Evolutionary conservation across 2,888 invertebrate genomes (phyloP), one percentile per base, ranked within the genome.

Genomic region (Diaperis boleti): DNA sequence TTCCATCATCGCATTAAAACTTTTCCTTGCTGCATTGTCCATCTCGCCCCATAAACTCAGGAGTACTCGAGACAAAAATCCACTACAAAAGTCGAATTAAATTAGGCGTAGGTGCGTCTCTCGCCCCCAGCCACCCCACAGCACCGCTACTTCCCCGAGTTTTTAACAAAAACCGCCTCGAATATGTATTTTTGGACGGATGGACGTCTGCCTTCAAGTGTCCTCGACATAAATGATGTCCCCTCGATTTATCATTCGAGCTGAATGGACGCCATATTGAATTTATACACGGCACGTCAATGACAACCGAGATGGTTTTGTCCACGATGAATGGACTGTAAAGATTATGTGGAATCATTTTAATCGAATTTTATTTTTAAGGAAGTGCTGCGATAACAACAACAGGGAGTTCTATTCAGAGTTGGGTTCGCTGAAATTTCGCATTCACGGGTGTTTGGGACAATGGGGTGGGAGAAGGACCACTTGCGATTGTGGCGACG

Each of bases 231-330:
- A 67, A 74, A 73, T 70, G 73, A 74, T 73, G 72, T 71, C 71
- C 67, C 69, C 67, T 69, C 74, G 69, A 74, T 74, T 74, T 73
- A 74, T 74, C 74, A 74, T 73, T 68, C 70, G 64, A 60, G 47
- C 59, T 74, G 72, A 74, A 74, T 72, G 69, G 72, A 49, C 69
- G 72, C 73, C 72, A 73, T 73, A 71, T 72, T 74, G 72, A 73
- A 73, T 74, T 72, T 73, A 69, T 71, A 73, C 69, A 73, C 70
- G 69, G 69, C 62, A 69, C 69, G 72, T 73, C 72, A 72, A 68
- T 74, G 74, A 72, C 73, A 73, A 72, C 71, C 68, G 72, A 71
- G 69, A 65, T 68, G 71, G 67, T 72, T 54, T 72, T 73, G 72
- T 73, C 68, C 71, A 59, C 56, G 62, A 64, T 68, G 71, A 71